Evolutionary conservation across 2,888 invertebrate genomes (phyloP).

Genomic region (Fabriciana adippe): DNA sequence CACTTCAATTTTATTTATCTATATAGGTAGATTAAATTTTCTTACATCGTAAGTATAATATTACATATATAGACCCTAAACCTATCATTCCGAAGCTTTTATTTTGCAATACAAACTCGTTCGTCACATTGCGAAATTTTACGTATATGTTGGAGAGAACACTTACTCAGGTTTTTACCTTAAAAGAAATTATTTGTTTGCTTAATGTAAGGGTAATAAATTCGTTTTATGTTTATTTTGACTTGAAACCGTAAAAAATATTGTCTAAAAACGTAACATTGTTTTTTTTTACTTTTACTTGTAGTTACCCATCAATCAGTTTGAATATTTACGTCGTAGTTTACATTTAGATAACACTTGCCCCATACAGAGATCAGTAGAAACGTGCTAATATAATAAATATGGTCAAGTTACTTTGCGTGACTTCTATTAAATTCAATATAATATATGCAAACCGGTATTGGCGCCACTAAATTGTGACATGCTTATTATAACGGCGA

Average conservation of each 20-base stretch:
- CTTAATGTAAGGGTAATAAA: too few relatives aligned
- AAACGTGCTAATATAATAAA: constrained; percentile 8
- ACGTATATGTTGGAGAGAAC: background rate
- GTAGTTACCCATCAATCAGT: too few relatives aligned
- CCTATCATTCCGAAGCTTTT: background rate
- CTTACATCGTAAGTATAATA: too few relatives aligned
- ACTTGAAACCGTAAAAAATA: background rate
- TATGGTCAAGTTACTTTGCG: background rate
- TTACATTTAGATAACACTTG: too few relatives aligned
- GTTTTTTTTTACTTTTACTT: too few relatives aligned
- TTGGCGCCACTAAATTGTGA: constrained; percentile 5
- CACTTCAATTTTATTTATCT: too few relatives aligned
- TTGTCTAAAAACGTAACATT: background rate
- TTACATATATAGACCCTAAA: background rate
- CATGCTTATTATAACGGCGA: background rate
- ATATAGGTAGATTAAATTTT: too few relatives aligned
- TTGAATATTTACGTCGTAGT: too few relatives aligned
- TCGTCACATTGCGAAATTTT: constrained; percentile 4
- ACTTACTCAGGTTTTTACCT: background rate
- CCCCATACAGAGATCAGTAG: background rate
- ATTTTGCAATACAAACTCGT: constrained; percentile 13
- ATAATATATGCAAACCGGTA: background rate
- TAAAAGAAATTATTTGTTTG: background rate
- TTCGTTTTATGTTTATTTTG: background rate
- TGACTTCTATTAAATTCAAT: constrained; percentile 14